Percentiles rank a stretch among this genome's conserved stretches.
Evolutionary conservation across 2,797 vertebrate genomes (phyloP).

Genomic region (Distichodus sexfasciatus): DNA sequence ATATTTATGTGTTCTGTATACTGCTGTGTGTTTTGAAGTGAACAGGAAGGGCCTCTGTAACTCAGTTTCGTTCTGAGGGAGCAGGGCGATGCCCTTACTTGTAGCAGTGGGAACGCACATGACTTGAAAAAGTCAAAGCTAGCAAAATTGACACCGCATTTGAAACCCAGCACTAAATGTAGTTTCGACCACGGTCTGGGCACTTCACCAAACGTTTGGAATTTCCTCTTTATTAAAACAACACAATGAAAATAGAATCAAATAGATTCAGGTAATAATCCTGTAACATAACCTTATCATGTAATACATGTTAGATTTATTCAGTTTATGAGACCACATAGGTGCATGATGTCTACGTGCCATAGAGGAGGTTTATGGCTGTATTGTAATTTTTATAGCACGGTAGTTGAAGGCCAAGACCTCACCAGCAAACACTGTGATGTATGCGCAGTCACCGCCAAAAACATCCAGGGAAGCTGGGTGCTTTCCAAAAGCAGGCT

Average conservation of each 20-base stretch:
- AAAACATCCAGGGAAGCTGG: constrained; percentile 33
- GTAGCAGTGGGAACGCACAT: not conserved
- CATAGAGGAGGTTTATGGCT: not conserved
- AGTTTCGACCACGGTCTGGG: not conserved
- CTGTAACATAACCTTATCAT: too few species aligned
- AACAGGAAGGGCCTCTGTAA: not conserved
- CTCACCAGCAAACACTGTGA: not conserved
- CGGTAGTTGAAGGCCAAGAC: not conserved
- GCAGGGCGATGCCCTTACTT: not conserved
- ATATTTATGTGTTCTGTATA: not conserved
- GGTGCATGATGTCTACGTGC: not conserved
- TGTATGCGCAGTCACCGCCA: not conserved
- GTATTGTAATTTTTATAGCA: not conserved
- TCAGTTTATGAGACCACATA: not conserved
- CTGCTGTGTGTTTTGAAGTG: not conserved
- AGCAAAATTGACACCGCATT: not conserved
- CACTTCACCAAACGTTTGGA: not conserved
- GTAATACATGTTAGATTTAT: too few species aligned
- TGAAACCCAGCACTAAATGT: not conserved
- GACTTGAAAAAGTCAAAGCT: not conserved
- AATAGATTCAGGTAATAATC: not conserved
- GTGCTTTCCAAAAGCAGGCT: constrained; percentile 36
- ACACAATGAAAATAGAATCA: not conserved
- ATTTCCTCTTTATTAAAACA: not conserved
- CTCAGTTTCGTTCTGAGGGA: not conserved